Evolutionary conservation across 2,888 invertebrate genomes (phyloP).

Genomic region (Anorthoa munda): DNA sequence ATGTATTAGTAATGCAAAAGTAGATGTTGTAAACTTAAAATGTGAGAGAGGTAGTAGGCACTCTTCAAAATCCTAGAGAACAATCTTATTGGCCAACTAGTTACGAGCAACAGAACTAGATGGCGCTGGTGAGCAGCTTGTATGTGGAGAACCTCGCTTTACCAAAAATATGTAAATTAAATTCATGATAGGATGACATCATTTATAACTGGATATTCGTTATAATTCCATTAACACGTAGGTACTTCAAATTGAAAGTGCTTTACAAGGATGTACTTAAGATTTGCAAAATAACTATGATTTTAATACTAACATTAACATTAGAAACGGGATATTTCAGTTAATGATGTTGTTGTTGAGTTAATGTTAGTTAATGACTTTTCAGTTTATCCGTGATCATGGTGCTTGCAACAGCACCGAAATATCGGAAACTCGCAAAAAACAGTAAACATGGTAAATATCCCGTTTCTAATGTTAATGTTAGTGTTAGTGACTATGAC

Average conservation of each 20-base stretch:
- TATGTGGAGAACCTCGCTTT: background rate
- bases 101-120: constrained; percentile 23
- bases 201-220: constrained; percentile 31
- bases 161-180: constrained; percentile 45
- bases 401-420: no score
- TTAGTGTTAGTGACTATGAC: no score
- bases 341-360: no score
- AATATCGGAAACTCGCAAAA: no score
- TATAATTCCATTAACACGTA: constrained; percentile 51
- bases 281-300: background rate
- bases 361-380: no score
- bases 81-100: background rate
- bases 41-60: background rate
- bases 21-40: background rate
- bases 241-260: constrained; percentile 34
- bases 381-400: no score
- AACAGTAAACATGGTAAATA: no score
- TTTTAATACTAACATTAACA: no score
- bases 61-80: background rate
- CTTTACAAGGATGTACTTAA: constrained; percentile 41
- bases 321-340: no score
- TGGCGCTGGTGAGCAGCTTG: constrained; percentile 20
- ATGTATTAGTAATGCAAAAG: no score
- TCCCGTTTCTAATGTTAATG: no score
- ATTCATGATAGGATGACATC: constrained; percentile 30